Conservation (phyloP, 2,113 vertebrate genomes). For the Microtus montanus region DNA sequence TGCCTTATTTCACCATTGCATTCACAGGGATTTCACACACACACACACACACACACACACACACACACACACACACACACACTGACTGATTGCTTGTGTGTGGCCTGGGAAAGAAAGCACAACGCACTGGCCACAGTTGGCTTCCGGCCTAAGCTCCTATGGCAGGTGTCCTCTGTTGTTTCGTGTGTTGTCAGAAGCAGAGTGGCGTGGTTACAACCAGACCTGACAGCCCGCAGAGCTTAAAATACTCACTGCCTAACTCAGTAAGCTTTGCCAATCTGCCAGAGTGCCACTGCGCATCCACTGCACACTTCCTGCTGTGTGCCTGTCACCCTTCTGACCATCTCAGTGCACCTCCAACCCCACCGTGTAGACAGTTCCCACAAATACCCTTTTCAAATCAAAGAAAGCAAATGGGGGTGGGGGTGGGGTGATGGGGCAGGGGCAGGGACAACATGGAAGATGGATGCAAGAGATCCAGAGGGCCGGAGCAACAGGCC, state of each 20-base stretch:
- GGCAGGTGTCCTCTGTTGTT: neutral
- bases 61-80: too few species aligned
- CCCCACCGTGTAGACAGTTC: neutral
- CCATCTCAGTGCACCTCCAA: neutral
- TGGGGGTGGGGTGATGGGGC: too few species aligned
- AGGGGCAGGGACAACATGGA: neutral
- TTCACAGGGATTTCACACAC: neutral
- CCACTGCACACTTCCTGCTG: neutral
- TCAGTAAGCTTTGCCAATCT: neutral
- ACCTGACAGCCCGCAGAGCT: neutral
- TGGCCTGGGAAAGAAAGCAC: neutral
- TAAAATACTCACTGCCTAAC: neutral
- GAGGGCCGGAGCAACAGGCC: neutral
- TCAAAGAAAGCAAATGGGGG: neutral
- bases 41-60: too few species aligned
- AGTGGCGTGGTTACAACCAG: neutral
- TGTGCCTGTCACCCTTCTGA: neutral
- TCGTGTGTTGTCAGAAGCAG: neutral
- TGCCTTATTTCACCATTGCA: neutral
- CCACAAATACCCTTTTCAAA: neutral
- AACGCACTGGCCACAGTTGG: neutral
- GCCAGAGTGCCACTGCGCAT: neutral
- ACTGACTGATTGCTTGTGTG: neutral
- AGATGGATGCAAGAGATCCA: neutral
- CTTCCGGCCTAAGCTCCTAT: neutral